A percentile compares a stretch with the other conserved stretches of the same genome.
phyloP scores from a whole-genome alignment of 2,797 vertebrate genomes.

The Choloepus didactylus region DNA sequence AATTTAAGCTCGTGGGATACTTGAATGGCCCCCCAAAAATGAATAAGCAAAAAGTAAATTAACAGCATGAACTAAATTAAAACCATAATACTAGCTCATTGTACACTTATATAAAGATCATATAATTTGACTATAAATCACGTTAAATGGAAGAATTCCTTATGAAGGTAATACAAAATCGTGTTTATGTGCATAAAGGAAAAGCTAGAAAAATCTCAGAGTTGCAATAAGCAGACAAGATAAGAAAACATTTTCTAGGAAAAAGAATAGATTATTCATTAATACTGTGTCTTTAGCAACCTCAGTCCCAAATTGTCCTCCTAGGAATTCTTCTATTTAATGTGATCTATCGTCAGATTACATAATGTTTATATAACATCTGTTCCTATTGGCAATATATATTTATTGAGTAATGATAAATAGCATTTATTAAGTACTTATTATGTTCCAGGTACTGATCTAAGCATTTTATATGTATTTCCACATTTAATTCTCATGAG shows the following conservation, averaged over 20 bases:
- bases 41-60: constrained; percentile 68
- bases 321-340: constrained; percentile 54
- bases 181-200: background rate
- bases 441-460: background rate
- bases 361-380: background rate
- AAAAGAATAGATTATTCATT: background rate
- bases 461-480: constrained; percentile 8
- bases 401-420: constrained; percentile 25
- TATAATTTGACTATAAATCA: constrained; percentile 24
- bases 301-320: background rate
- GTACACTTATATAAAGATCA: constrained; percentile 35
- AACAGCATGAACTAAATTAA: constrained; percentile 48
- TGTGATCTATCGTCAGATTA: background rate
- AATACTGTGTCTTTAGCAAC: background rate
- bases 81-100: constrained; percentile 24
- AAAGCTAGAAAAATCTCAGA: constrained; percentile 29
- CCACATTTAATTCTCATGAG: constrained; percentile 18
- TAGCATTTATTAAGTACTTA: constrained; percentile 44
- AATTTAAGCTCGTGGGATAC: constrained; percentile 19
- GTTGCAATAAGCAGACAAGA: constrained; percentile 1
- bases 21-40: constrained; percentile 36
- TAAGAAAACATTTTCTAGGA: background rate
- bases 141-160: background rate
- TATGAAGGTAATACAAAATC: background rate
- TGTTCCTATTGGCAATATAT: constrained; percentile 2